A percentile compares a stretch with the other conserved stretches of the same genome.
Conservation (phyloP, 2,113 vertebrate species). For the Emydura subglobosa region DNA sequence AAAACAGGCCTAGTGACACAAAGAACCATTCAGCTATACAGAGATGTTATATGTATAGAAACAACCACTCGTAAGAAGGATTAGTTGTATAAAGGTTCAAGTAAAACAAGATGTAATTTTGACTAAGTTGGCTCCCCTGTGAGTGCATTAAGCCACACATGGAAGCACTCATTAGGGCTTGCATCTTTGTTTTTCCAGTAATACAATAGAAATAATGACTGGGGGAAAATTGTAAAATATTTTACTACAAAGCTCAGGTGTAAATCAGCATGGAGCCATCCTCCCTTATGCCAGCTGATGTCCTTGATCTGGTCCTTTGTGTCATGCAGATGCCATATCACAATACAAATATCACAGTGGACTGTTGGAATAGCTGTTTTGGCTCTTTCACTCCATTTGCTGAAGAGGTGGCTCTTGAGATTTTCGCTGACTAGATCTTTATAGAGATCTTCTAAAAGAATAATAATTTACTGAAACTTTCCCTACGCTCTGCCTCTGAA, state of each 20-base stretch:
- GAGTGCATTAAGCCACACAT: conserved; percentile 44
- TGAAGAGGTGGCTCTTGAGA: conserved; percentile 1
- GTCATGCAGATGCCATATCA: neutral
- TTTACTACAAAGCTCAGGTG: neutral
- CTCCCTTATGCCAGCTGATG: neutral
- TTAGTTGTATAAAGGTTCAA: neutral
- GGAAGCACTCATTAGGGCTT: conserved; percentile 26
- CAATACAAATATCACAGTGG: neutral
- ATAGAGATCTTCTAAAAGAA: neutral
- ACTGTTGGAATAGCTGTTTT: conserved; percentile 12
- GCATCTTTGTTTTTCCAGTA: conserved; percentile 27
- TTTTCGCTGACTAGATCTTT: neutral
- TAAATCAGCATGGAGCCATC: neutral
- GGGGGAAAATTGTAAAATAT: conserved; percentile 11
- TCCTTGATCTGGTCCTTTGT: neutral
- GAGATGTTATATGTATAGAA: conserved; percentile 37
- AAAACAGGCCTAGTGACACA: conserved; percentile 37
- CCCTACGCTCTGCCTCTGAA: neutral
- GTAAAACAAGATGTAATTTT: conserved; percentile 18
- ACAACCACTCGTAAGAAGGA: conserved; percentile 14
- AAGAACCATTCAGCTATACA: conserved; percentile 41
- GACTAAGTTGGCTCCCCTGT: conserved; percentile 16
- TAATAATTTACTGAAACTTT: neutral
- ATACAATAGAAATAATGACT: conserved; percentile 34
- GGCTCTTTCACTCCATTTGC: conserved; percentile 28